A percentile compares a stretch with the other conserved stretches of the same genome.
Conservation (phyloP, 2,797 vertebrate genomes). For the Poeciliopsis infans region DNA sequence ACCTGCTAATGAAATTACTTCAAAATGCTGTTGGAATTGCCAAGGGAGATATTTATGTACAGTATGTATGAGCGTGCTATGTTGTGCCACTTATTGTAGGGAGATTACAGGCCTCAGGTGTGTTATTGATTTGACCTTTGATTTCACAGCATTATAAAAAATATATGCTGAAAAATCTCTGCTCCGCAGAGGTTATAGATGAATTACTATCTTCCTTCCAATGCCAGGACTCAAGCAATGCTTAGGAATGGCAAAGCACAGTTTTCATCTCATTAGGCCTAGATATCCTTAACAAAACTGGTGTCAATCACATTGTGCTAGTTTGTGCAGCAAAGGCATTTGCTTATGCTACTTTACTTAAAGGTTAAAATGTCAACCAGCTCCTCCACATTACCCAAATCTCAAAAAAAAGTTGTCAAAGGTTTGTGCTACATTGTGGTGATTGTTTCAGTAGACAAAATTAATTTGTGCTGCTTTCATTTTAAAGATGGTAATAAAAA, state of each 20-base stretch:
- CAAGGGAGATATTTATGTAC: slow-evolving; percentile 9
- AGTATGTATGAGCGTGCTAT: slow-evolving; percentile 18
- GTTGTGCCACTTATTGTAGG: slow-evolving; percentile 27
- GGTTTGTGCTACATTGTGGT: too few relatives aligned
- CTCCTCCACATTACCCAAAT: too few relatives aligned
- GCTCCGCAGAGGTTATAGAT: neutral
- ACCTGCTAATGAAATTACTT: slow-evolving; percentile 64
- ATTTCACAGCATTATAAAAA: neutral
- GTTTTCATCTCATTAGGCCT: neutral
- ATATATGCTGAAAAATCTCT: neutral
- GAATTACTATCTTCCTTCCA: neutral
- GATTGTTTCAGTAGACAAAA: too few relatives aligned
- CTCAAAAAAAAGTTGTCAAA: too few relatives aligned
- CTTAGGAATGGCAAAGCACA: neutral
- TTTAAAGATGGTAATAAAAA: too few relatives aligned
- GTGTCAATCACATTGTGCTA: neutral
- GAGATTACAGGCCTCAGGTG: slow-evolving; percentile 1
- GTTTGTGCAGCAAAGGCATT: too few relatives aligned
- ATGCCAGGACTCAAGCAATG: neutral
- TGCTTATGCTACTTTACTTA: too few relatives aligned
- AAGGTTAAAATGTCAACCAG: too few relatives aligned
- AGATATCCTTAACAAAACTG: neutral
- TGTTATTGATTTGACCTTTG: slow-evolving; percentile 18
- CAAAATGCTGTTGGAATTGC: slow-evolving; percentile 20
- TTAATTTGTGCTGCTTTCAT: too few relatives aligned